These are phyloP conservation scores for Chrysaora quinquecirrha DNA, from an alignment of 30 jellyfish, hydroid and myxozoan genomes.

Conservation along the genomic window DNA sequence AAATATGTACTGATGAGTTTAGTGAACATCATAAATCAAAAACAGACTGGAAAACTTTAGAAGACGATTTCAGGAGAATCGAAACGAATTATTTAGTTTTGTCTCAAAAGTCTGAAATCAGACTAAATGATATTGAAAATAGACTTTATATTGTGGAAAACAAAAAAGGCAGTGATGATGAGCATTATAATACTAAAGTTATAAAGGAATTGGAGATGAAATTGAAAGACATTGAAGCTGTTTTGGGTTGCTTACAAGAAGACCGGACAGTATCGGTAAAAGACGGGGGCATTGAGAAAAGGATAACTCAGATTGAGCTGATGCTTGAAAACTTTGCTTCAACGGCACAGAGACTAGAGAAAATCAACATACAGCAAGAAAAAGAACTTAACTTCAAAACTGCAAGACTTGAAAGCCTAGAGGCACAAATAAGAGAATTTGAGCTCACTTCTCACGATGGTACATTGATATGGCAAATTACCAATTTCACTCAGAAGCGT, in stretches of 20 bases:
- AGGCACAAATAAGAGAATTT: conserved; percentile 26
- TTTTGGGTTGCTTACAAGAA: conserved; percentile 54
- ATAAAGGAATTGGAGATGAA: conserved; percentile 2
- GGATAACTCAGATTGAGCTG: conserved; percentile 2
- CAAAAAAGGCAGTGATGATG: too few species aligned
- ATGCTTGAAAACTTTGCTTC: not conserved
- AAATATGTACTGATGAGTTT: conserved; percentile 17
- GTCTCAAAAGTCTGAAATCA: not conserved
- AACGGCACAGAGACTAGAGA: not conserved
- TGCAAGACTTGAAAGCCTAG: conserved; percentile 64
- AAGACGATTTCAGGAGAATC: not conserved
- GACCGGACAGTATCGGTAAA: conserved; percentile 19
- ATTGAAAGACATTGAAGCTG: conserved; percentile 48
- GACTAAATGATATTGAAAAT: conserved; percentile 14
- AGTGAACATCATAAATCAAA: not conserved
- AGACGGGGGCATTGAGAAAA: conserved; percentile 4
- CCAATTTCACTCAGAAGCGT: conserved; percentile 43
- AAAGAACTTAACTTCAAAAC: conserved; percentile 32
- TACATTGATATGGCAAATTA: conserved; percentile 71
- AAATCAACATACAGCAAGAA: not conserved
- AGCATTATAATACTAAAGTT: not conserved
- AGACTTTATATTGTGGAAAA: not conserved
- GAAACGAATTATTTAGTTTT: conserved; percentile 1
- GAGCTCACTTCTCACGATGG: conserved; percentile 84
- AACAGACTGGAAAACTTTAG: not conserved